Evolutionary conservation across 1,140 invertebrate genomes (phyloP).

Genomic region (Drusus annulatus): DNA sequence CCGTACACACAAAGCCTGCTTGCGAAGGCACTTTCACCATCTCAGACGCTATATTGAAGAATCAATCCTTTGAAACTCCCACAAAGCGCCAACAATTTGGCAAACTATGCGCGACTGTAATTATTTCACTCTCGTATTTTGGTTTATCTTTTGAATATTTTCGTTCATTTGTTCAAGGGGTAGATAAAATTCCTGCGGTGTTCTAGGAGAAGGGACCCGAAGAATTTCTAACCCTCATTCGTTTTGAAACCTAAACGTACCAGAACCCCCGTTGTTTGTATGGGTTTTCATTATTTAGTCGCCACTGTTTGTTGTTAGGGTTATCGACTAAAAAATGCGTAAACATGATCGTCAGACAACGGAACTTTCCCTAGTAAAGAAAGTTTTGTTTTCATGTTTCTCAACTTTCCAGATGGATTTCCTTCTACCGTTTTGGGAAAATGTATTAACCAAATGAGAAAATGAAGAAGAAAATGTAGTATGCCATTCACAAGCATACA

Average conservation of each 20-base stretch:
- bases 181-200: conserved; percentile 56
- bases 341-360: conserved; percentile 13
- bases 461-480: too few relatives aligned
- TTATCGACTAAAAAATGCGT: conserved; percentile 40
- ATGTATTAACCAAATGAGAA: too few relatives aligned
- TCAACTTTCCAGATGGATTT: too few relatives aligned
- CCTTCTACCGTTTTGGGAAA: too few relatives aligned
- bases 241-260: conserved; percentile 41
- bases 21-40: not conserved
- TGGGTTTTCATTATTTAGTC: conserved; percentile 43
- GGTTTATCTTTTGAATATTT: conserved; percentile 55
- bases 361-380: not conserved
- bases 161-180: conserved; percentile 51
- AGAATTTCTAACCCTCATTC: conserved; percentile 41
- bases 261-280: conserved; percentile 42
- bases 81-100: conserved; percentile 37
- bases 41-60: conserved; percentile 29
- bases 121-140: conserved; percentile 41
- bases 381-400: not conserved
- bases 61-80: conserved; percentile 44
- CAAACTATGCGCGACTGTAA: conserved; percentile 42
- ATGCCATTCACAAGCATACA: too few relatives aligned
- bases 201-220: conserved; percentile 33
- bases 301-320: conserved; percentile 26
- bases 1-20: too few relatives aligned